These are phyloP conservation scores for Drosophila sp. DNA, from an alignment of 1,140 invertebrate species.

Conservation along the genomic window DNA sequence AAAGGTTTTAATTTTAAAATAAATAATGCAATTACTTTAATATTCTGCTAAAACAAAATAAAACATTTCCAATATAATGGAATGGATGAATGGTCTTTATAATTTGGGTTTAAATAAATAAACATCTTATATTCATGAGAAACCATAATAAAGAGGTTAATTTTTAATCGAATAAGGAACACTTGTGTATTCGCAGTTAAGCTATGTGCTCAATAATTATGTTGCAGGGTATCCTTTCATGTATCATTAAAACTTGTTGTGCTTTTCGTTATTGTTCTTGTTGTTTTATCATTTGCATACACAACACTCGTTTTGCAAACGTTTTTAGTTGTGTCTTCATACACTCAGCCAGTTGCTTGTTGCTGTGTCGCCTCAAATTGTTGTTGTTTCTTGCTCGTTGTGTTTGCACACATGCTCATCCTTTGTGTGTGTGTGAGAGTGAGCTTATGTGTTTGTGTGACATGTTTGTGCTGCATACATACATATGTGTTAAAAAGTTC, in stretches of 20 bases:
- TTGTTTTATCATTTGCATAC: conserved; percentile 63
- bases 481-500: conserved; percentile 70
- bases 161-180: not conserved
- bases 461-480: conserved; percentile 61
- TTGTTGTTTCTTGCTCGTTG: conserved; percentile 15
- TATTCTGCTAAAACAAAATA: no score
- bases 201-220: no score
- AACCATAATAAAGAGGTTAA: no score
- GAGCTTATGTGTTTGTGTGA: conserved; percentile 30
- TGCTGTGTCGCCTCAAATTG: conserved; percentile 45
- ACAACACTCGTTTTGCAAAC: conserved; percentile 17
- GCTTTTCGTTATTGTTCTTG: conserved; percentile 8
- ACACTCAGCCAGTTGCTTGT: conserved; percentile 31
- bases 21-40: no score
- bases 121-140: no score
- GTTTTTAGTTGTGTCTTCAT: conserved; percentile 51
- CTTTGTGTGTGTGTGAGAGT: not conserved
- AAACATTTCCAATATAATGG: no score
- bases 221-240: conserved; percentile 3
- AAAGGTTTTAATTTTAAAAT: no score
- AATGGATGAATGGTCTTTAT: no score
- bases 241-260: not conserved
- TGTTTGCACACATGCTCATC: conserved; percentile 6
- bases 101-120: no score
- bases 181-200: not conserved